Base-by-base conservation (phyloP, 1,140 invertebrate species). In the Drosophila nasuta region DNA sequence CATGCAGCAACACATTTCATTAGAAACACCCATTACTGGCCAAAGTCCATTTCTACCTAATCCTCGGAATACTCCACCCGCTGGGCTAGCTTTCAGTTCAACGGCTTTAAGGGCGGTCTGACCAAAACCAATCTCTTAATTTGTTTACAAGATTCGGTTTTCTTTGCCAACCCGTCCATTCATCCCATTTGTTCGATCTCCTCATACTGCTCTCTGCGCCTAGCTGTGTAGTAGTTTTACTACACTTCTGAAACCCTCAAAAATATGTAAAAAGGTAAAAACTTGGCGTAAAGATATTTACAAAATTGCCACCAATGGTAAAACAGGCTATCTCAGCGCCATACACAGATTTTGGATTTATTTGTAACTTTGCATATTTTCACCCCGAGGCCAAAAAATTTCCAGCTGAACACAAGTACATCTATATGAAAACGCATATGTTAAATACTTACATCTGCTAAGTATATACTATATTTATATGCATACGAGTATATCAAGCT, bases 351-450 rank as follows among this genome's bases (percentile, higher is more conserved):
- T 80, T 86, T 80, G 80, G 77, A 77, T 88, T 87, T 87, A 87
- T 87, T 87, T 87, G 83, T 87, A 88, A 87, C 83, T 88, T 87
- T 88, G 83, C 83, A 87, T 87, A 87, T 87, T 87, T 88, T 87
- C 83, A 87, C 83, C 83, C 88, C 77, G 77, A 88, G 82, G 82
- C 77, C 82, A 87, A 88, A 75, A 73, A 82, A 80, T 87, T 80
- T 87, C 80, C 83, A 83, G 80, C 83, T 88, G 88, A 83, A 82
- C 66, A 62, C 49, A 73, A 25, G 30, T 56, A 60, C 60, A 66
- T 46, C 58, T 69, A 30, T 20, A 30, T 7, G 13, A 15, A 35
- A 15, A 25, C 33, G 5, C 70, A 38, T 56, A 51, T 20, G 17
- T 20, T 33, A 48, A 10, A 28, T 59, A 72, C 49, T 51, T 46